Evolutionary conservation across 2,113 vertebrate species (phyloP).

Genomic region (Aptenodytes forsteri): DNA sequence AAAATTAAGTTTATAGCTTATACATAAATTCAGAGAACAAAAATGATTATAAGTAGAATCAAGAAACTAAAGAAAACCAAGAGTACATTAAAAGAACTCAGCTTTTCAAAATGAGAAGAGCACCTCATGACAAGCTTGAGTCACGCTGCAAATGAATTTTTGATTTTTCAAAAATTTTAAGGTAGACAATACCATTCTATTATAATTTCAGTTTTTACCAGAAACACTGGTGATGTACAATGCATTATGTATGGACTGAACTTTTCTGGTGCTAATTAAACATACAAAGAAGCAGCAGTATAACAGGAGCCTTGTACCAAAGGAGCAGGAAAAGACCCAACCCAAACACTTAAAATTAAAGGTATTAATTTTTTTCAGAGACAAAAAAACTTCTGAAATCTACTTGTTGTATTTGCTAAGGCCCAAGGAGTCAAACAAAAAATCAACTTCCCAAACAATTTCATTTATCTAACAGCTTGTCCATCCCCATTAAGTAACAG

Average conservation of each 20-base stretch:
- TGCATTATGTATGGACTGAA: neutral
- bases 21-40: neutral
- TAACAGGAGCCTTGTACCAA: neutral
- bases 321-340: fast-evolving
- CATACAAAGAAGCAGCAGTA: neutral
- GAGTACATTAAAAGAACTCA: neutral
- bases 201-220: neutral
- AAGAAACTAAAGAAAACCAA: neutral
- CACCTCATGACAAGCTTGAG: neutral
- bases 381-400: neutral
- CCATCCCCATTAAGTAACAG: neutral
- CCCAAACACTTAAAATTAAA: neutral
- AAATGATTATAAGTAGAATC: neutral
- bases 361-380: fast-evolving
- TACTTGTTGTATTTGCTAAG: neutral
- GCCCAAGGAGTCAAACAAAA: neutral
- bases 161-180: neutral
- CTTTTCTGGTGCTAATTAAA: neutral
- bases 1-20: neutral
- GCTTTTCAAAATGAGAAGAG: neutral
- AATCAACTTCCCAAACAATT: neutral
- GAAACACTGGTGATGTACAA: neutral
- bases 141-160: neutral
- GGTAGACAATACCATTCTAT: neutral
- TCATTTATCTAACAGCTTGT: neutral